These are phyloP conservation scores for Trinectes maculatus DNA, from an alignment of 2,113 vertebrate species.

Conservation along the genomic window DNA sequence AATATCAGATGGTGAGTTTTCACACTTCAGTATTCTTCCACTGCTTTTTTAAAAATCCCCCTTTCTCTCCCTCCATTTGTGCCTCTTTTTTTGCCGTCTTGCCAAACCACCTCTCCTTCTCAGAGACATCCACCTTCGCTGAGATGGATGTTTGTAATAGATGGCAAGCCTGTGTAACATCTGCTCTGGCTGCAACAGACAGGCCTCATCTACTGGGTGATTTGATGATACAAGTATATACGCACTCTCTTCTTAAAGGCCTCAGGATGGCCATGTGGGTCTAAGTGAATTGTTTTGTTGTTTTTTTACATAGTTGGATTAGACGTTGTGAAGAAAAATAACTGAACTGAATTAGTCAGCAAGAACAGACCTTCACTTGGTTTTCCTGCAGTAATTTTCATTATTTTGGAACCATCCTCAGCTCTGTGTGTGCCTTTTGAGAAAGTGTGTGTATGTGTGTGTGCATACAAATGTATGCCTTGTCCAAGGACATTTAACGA, in stretches of 20 bases:
- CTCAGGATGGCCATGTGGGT: background rate
- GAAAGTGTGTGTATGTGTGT: background rate
- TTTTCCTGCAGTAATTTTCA: background rate
- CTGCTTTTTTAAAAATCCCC: background rate
- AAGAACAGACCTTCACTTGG: background rate
- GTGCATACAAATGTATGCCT: slow-evolving; percentile 6
- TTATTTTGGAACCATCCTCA: slow-evolving; percentile 16
- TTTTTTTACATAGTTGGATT: background rate
- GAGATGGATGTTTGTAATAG: slow-evolving; percentile 18
- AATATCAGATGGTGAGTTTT: background rate
- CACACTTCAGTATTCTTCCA: background rate
- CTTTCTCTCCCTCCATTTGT: background rate
- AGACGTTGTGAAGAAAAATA: background rate
- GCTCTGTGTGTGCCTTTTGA: slow-evolving; percentile 13
- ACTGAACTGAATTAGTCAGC: background rate
- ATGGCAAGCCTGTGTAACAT: slow-evolving; percentile 49
- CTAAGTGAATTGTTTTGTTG: background rate
- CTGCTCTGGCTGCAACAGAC: slow-evolving; percentile 40
- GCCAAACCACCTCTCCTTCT: slow-evolving; percentile 12
- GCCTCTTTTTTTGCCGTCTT: background rate
- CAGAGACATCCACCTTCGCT: slow-evolving; percentile 13
- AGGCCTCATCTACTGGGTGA: slow-evolving; percentile 8
- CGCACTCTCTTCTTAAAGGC: background rate
- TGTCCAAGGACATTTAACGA: slow-evolving; percentile 45
- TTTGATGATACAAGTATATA: background rate